Evolutionary conservation across 2,113 vertebrate species (phyloP), one percentile per base, ranked within the genome.

Genomic region (Antechinus stuartii): DNA sequence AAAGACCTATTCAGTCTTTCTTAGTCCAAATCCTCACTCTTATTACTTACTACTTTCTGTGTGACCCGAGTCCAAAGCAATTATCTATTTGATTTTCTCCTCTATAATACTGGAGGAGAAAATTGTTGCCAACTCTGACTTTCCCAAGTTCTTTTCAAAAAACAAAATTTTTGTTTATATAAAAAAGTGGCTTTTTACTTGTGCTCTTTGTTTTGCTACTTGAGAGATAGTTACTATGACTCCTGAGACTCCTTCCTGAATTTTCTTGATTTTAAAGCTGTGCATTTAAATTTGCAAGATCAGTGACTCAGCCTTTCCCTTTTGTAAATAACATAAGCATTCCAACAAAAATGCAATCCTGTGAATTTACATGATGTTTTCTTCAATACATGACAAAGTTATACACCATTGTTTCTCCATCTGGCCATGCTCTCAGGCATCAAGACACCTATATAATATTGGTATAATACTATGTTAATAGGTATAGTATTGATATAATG

Each of bases 301-400:
- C 68, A 84, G 16, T 84, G n/a, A 84, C n/a, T 16, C n/a, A 84
- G n/a, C 16, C 35, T 42, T 42, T 84, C 19, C 68, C n/a, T 10
- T 42, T 84, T 84, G 14, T 22, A 84, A 84, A 76, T 8, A 19
- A 76, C 35, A 22, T 76, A 6, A 76, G 19, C 22, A n/a, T 1
- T 16, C 24, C 47, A 55, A 89, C 6, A 92, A 90, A 96, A 96
- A 90, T 61, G 46, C n/a, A 42, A 2, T 94, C 93, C 89, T 56
- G 0, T 92, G 61, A 94, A 93, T 35, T 46, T 54, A 94, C 91
- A n/a, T 14, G 26, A 96, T 94, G 84, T 91, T 55, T 94, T 54
- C 76, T 55, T 91, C 24, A 46, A 93, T 92, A 94, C 54, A 47
- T 54, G 76, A 89, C 91, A 90, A 93, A 54, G 52, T n/a, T 95